Base-by-base conservation (phyloP, 2,113 vertebrate genomes). In the Perognathus longimembris region DNA sequence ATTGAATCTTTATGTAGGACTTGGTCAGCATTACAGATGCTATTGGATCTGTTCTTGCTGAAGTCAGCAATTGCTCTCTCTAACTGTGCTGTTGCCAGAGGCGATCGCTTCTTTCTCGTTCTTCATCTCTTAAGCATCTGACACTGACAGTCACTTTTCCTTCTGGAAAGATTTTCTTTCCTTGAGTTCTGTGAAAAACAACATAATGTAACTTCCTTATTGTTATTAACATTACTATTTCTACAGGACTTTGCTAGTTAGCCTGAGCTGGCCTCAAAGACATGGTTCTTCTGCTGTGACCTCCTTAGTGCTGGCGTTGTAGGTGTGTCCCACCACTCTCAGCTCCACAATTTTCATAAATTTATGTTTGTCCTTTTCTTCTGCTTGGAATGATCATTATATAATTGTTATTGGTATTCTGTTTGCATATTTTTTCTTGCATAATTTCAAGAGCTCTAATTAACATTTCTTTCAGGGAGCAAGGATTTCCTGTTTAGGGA, bases 41-140 rank as follows among this genome's bases (percentile, higher is more conserved):
- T 38, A 70, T 9, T 82, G 77, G 80, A 86, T 79, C 18, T 64
- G 34, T 71, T 83, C 71, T 64, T 89, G 77, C 76, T 61, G 88
- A 89, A 66, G 59, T 93, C 71, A 89, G 76, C 93, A 93, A 6
- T 79, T 87, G 42, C 12, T 85, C 4, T 59, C 12, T 85, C 4
- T 59, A 82, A 6, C 28, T 66, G 30, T 18, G 7, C 40, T 38
- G 42, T 40, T 40, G 76, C 81, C 67, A 38, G 30, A 34, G 66
- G 71, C 88, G 50, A 12, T n/a, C 15, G 17, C 42, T 71, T 79
- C 32, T 71, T 1, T 64, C 24, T 70, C 38, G 11, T 61, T 18
- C 42, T 93, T 89, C 32, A 24, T 74, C 8, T 66, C 42, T n/a
- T 32, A 84, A 18, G 20, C 28, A 84, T 64, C 82, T 75, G 30